Percentiles rank a stretch among this genome's conserved stretches.
Conservation (phyloP, 2,888 invertebrate species). For the Drosophila vallismaia region DNA sequence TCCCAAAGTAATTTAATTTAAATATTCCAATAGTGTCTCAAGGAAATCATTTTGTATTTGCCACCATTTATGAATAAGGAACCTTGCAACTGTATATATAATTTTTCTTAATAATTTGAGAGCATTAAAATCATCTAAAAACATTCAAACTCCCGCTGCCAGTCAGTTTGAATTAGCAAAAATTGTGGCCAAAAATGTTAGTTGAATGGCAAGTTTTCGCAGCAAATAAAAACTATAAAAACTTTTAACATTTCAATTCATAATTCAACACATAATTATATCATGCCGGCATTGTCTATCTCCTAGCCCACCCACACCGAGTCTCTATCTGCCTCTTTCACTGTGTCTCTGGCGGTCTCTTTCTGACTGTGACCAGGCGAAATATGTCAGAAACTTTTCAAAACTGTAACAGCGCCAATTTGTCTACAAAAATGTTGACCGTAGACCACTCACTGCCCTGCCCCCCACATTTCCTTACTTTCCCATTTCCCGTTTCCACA, state of each 20-base stretch:
- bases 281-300: slow-evolving; percentile 27
- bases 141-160: slow-evolving; percentile 19
- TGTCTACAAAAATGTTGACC: slow-evolving; percentile 59
- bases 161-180: slow-evolving; percentile 58
- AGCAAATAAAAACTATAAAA: slow-evolving; percentile 61
- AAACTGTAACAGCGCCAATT: slow-evolving; percentile 73
- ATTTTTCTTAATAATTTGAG: slow-evolving; percentile 43
- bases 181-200: slow-evolving; percentile 67
- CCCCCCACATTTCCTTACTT: neutral
- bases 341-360: neutral
- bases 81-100: slow-evolving; percentile 7
- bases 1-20: slow-evolving; percentile 24
- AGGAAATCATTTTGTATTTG: neutral
- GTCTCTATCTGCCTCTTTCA: slow-evolving; percentile 10
- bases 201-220: slow-evolving; percentile 55
- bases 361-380: slow-evolving; percentile 36
- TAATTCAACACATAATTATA: slow-evolving; percentile 75
- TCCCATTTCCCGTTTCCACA: neutral
- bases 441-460: slow-evolving; percentile 29
- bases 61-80: neutral
- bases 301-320: neutral
- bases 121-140: slow-evolving; percentile 58
- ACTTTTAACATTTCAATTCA: slow-evolving; percentile 74
- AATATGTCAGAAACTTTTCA: slow-evolving; percentile 72
- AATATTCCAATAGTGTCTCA: neutral